phyloP scores from a whole-genome alignment of 2,888 invertebrate genomes.

The Philopedon plagiatum region DNA sequence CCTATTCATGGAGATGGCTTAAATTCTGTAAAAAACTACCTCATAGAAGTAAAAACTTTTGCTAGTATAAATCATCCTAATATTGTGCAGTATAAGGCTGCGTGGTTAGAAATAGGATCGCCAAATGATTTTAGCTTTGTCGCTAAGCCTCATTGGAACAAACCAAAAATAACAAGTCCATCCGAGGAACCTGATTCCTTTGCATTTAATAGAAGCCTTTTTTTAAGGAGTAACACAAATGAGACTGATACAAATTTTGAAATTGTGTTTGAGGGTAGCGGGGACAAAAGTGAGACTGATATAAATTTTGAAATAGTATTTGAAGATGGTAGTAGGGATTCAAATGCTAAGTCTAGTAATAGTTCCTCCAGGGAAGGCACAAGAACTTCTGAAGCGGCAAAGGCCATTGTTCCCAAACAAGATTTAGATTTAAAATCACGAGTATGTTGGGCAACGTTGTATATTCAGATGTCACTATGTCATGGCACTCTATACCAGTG shows the following conservation, averaged over 20 bases:
- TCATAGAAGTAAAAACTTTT: constrained; percentile 85
- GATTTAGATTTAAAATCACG: constrained; percentile 53
- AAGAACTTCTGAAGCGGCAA: background rate
- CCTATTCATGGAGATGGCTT: constrained; percentile 76
- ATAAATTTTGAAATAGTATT: constrained; percentile 64
- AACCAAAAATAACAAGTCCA: constrained; percentile 65
- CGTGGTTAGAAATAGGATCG: constrained; percentile 81
- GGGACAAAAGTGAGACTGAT: constrained; percentile 50
- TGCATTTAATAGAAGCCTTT: constrained; percentile 1
- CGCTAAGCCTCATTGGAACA: constrained; percentile 12
- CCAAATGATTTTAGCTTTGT: constrained; percentile 2
- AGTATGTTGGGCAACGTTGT: constrained; percentile 79
- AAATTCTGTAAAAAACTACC: constrained; percentile 75
- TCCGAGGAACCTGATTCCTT: background rate
- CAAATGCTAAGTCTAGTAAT: background rate
- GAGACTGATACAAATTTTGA: constrained; percentile 62
- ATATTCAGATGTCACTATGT: constrained; percentile 89
- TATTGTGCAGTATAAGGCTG: constrained; percentile 87
- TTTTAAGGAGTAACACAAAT: constrained; percentile 53
- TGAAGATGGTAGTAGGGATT: constrained; percentile 56
- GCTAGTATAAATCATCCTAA: constrained; percentile 85
- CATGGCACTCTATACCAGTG: constrained; percentile 83
- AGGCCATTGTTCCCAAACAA: constrained; percentile 12
- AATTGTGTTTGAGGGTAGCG: constrained; percentile 61
- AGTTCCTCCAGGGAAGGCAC: background rate